These are phyloP conservation scores for Philereme vetulata DNA, from an alignment of 2,888 invertebrate genomes.

Conservation along the genomic window DNA sequence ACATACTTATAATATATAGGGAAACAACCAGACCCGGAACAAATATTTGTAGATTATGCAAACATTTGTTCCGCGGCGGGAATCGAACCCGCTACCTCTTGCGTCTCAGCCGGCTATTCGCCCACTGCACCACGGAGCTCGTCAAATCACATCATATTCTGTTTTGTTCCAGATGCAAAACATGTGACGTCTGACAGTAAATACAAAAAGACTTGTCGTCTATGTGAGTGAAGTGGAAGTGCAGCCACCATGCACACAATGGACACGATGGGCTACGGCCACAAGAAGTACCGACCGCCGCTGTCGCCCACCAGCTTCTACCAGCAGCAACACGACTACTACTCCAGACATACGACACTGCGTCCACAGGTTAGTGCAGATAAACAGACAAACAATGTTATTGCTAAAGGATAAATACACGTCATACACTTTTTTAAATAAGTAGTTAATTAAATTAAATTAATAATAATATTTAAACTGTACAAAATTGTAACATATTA, in stretches of 20 bases:
- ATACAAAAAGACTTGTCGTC: slow-evolving; percentile 1
- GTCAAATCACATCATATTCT: neutral
- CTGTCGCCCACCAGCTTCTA: slow-evolving; percentile 85
- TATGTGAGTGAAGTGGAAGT: slow-evolving; percentile 14
- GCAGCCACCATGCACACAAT: slow-evolving; percentile 75
- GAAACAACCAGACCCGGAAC: too few species aligned
- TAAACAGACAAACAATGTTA: too few species aligned
- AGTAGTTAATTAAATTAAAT: too few species aligned
- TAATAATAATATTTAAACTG: too few species aligned
- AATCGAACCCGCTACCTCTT: too few species aligned
- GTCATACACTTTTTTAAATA: too few species aligned
- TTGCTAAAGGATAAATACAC: neutral
- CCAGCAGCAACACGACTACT: slow-evolving; percentile 82
- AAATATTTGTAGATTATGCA: too few species aligned
- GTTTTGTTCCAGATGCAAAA: slow-evolving; percentile 45
- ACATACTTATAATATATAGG: too few species aligned
- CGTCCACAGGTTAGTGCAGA: slow-evolving; percentile 77
- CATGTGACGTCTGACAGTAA: slow-evolving; percentile 41
- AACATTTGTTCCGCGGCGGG: too few species aligned
- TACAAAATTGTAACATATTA: too few species aligned
- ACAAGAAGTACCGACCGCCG: slow-evolving; percentile 85
- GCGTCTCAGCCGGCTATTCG: too few species aligned
- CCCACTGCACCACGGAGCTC: too few species aligned
- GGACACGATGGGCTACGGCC: slow-evolving; percentile 86
- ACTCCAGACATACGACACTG: slow-evolving; percentile 77